These are phyloP conservation scores for Oryzias woworae DNA, from an alignment of 2,113 vertebrate species.

Conservation along the genomic window DNA sequence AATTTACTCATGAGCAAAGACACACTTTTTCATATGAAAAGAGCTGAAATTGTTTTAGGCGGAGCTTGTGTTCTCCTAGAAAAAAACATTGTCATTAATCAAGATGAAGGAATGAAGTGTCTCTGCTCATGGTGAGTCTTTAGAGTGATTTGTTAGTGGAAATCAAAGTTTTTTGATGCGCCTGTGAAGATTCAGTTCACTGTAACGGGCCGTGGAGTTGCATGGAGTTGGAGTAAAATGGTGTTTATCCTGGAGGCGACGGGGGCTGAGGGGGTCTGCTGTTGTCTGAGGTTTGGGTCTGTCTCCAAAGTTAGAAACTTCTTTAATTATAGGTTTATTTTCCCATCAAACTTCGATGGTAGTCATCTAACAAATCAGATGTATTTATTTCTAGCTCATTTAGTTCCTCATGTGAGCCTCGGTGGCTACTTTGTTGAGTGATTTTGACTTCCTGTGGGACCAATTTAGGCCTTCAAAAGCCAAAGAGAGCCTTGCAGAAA, in stretches of 20 bases:
- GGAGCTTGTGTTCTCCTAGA: background rate
- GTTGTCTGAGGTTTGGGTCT: slow-evolving; percentile 46
- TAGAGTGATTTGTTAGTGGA: slow-evolving; percentile 9
- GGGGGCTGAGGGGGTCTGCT: slow-evolving; percentile 44
- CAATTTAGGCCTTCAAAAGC: slow-evolving; percentile 7
- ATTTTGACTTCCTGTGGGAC: slow-evolving; percentile 35
- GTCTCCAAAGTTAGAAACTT: slow-evolving; percentile 47
- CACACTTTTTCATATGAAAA: slow-evolving; percentile 5
- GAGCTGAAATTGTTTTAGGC: slow-evolving; percentile 1
- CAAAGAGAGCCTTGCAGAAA: background rate
- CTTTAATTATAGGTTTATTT: slow-evolving; percentile 66
- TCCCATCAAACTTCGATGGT: slow-evolving; percentile 46
- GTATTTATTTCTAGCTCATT: slow-evolving; percentile 58
- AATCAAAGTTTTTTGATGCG: slow-evolving; percentile 40
- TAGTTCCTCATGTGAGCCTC: slow-evolving; percentile 36
- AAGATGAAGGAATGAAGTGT: background rate
- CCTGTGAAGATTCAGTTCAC: slow-evolving; percentile 16
- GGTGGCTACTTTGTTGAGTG: slow-evolving; percentile 35
- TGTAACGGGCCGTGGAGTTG: slow-evolving; percentile 18
- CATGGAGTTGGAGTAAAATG: slow-evolving; percentile 26
- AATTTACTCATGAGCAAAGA: slow-evolving; percentile 12
- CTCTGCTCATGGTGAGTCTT: background rate
- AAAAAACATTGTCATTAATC: slow-evolving; percentile 3
- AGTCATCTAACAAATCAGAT: slow-evolving; percentile 47
- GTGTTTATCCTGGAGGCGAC: slow-evolving; percentile 36